Conservation (phyloP, 2,797 vertebrate species). For the Botia almorhae region DNA sequence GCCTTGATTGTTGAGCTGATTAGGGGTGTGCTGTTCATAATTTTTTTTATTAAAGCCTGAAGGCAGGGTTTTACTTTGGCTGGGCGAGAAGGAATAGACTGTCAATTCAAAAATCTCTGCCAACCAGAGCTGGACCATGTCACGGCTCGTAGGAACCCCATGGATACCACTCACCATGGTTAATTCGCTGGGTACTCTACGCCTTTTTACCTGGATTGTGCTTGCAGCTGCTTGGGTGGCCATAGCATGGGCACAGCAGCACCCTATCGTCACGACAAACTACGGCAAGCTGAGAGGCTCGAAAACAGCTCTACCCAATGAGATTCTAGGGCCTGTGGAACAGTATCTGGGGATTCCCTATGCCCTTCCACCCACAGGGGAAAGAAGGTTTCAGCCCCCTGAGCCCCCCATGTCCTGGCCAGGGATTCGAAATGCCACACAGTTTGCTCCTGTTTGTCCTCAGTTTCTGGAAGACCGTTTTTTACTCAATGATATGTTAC, state of each 20-base stretch:
- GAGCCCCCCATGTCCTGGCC: slow-evolving; percentile 94
- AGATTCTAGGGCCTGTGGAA: slow-evolving; percentile 95
- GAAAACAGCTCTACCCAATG: slow-evolving; percentile 90
- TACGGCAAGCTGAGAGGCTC: slow-evolving; percentile 94
- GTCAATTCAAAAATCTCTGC: slow-evolving; percentile 62
- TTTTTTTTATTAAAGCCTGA: slow-evolving; percentile 65
- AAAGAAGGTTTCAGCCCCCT: slow-evolving; percentile 91
- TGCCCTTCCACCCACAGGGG: slow-evolving; percentile 87
- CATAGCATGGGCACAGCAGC: slow-evolving; percentile 73
- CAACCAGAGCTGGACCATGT: slow-evolving; percentile 84
- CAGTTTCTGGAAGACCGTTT: slow-evolving; percentile 95
- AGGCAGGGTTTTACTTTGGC: slow-evolving; percentile 46
- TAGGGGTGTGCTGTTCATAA: slow-evolving; percentile 58
- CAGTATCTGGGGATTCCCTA: slow-evolving; percentile 95
- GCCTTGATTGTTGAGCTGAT: slow-evolving; percentile 63
- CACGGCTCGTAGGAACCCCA: slow-evolving; percentile 74
- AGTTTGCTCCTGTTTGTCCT: slow-evolving; percentile 90
- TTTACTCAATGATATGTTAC: slow-evolving; percentile 92
- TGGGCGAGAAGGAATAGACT: slow-evolving; percentile 57
- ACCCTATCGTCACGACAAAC: slow-evolving; percentile 90
- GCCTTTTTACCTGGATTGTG: slow-evolving; percentile 76
- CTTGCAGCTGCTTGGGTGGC: slow-evolving; percentile 73
- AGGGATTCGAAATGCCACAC: slow-evolving; percentile 89
- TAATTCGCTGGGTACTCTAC: slow-evolving; percentile 73
- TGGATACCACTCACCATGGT: slow-evolving; percentile 80